phyloP scores from a whole-genome alignment of 2,113 vertebrate species.

The Marmota flaviventris region DNA sequence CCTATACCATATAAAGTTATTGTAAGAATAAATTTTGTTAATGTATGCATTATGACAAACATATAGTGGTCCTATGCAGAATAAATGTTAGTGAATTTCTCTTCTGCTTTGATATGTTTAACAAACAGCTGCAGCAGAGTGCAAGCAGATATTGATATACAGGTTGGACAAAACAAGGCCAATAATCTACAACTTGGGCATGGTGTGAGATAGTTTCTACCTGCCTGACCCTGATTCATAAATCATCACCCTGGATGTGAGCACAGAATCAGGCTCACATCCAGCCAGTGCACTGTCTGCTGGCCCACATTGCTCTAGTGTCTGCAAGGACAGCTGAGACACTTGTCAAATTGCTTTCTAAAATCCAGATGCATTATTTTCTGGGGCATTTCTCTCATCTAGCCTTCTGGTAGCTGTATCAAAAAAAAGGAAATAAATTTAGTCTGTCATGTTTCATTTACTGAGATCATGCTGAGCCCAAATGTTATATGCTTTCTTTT shows the following conservation, averaged over 20 bases:
- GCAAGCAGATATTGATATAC: slow-evolving; percentile 60
- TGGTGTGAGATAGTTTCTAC: background rate
- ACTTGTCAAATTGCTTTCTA: slow-evolving; percentile 13
- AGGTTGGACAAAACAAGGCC: slow-evolving; percentile 53
- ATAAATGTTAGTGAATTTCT: slow-evolving; percentile 45
- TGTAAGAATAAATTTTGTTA: slow-evolving; percentile 34
- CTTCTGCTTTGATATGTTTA: slow-evolving; percentile 50
- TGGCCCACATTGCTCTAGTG: background rate
- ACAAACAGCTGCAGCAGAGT: background rate
- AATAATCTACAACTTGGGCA: background rate
- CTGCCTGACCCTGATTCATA: background rate
- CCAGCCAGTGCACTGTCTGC: background rate
- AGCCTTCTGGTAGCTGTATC: slow-evolving; percentile 38
- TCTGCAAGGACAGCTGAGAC: slow-evolving; percentile 55
- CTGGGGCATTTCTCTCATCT: slow-evolving; percentile 27
- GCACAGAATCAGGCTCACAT: background rate
- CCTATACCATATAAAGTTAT: background rate
- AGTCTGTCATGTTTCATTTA: slow-evolving; percentile 70
- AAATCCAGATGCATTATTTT: slow-evolving; percentile 49
- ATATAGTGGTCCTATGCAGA: background rate
- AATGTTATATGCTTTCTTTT: slow-evolving; percentile 45
- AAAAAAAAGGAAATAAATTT: slow-evolving; percentile 66
- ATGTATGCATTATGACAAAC: background rate
- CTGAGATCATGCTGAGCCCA: slow-evolving; percentile 56
- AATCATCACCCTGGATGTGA: background rate